Evolutionary conservation across 2,797 vertebrate genomes (phyloP).

Genomic region (Otolemur crassicaudatus): DNA sequence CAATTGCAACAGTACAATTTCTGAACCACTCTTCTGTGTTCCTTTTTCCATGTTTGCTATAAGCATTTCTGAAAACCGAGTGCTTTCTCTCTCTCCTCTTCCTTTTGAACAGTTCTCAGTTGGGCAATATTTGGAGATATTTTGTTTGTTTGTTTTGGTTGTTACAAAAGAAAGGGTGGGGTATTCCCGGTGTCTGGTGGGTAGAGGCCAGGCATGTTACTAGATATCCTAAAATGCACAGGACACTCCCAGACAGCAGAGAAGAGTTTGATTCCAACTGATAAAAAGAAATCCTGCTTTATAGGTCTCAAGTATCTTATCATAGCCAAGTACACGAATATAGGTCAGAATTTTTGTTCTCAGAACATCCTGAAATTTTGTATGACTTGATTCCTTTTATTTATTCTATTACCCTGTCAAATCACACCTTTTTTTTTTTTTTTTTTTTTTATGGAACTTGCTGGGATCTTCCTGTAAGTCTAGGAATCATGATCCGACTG

Average conservation of each 20-base stretch:
- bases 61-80: not conserved
- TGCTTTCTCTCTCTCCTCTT: not conserved
- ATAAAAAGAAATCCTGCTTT: slow-evolving; percentile 13
- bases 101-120: not conserved
- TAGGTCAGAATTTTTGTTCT: slow-evolving; percentile 42
- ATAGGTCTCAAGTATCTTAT: not conserved
- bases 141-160: slow-evolving; percentile 56
- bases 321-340: not conserved
- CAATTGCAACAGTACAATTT: not conserved
- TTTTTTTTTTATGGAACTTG: slow-evolving; percentile 62
- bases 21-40: not conserved
- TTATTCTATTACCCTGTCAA: not conserved
- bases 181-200: not conserved
- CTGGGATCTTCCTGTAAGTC: slow-evolving; percentile 47
- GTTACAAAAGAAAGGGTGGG: not conserved
- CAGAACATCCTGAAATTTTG: slow-evolving; percentile 9
- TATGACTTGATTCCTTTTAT: slow-evolving; percentile 22
- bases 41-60: not conserved
- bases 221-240: not conserved
- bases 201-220: not conserved
- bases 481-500: slow-evolving; percentile 61
- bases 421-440: slow-evolving; percentile 24
- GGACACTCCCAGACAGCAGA: not conserved
- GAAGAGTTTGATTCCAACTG: not conserved
- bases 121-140: not conserved